Percentiles rank a stretch among this genome's conserved stretches.
phyloP scores from a whole-genome alignment of 2,888 invertebrate genomes.

The Chesias legatella region DNA sequence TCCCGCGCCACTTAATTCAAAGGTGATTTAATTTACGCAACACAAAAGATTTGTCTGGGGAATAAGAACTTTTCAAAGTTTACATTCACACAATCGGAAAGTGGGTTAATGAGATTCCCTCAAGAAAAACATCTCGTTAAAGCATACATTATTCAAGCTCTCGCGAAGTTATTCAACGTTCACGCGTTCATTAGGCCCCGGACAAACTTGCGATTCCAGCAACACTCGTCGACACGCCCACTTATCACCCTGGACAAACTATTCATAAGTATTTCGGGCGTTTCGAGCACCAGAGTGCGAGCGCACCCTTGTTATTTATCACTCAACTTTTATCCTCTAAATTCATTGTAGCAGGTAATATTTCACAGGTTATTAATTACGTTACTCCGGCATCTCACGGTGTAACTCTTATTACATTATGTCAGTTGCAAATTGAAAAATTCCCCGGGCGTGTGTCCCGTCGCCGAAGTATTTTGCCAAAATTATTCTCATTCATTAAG shows the following conservation, averaged over 20 bases:
- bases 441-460: constrained; percentile 79
- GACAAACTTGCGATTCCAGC: constrained; percentile 67
- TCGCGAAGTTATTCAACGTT: constrained; percentile 75
- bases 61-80: constrained; percentile 71
- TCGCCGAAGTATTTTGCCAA: constrained; percentile 77
- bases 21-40: constrained; percentile 63
- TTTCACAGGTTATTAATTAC: constrained; percentile 80
- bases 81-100: constrained; percentile 77
- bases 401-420: constrained; percentile 80
- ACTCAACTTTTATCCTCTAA: constrained; percentile 79
- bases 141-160: constrained; percentile 79
- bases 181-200: constrained; percentile 77
- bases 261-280: constrained; percentile 73
- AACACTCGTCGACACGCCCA: constrained; percentile 58
- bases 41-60: constrained; percentile 65
- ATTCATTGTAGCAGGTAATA: constrained; percentile 79
- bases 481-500: constrained; percentile 80
- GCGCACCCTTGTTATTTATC: constrained; percentile 74
- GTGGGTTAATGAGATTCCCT: constrained; percentile 79
- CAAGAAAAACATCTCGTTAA: constrained; percentile 81
- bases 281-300: constrained; percentile 31
- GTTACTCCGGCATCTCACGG: constrained; percentile 72
- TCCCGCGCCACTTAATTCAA: constrained; percentile 34
- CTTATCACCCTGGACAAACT: constrained; percentile 72
- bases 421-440: constrained; percentile 81